phyloP scores from a whole-genome alignment of 2,797 vertebrate genomes.

The Scleropages formosus region DNA sequence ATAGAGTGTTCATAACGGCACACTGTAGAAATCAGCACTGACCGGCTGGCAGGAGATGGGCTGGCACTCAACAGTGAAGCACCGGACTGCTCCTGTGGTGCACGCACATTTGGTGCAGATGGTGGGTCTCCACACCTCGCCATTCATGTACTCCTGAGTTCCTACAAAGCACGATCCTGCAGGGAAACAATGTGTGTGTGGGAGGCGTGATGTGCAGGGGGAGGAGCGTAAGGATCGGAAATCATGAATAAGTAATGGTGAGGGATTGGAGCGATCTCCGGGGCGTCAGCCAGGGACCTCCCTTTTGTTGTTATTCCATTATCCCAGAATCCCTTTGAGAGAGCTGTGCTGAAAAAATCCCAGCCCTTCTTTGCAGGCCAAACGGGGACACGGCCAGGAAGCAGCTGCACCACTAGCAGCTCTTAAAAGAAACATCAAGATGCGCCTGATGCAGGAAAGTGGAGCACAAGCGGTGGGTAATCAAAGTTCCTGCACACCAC shows the following conservation, averaged over 20 bases:
- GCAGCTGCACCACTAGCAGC: not conserved
- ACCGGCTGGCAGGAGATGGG: conserved; percentile 80
- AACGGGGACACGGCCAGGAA: not conserved
- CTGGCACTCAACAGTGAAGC: conserved; percentile 77
- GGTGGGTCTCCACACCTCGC: conserved; percentile 74
- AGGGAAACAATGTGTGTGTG: conserved; percentile 37
- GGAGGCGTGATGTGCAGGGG: conserved; percentile 32
- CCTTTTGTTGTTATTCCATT: not conserved
- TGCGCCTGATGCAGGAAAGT: not conserved
- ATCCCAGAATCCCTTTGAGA: not conserved
- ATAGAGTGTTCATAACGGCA: too few species aligned
- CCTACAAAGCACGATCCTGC: conserved; percentile 80
- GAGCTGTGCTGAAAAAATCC: not conserved
- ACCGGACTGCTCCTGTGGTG: conserved; percentile 63
- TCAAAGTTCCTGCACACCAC: not conserved
- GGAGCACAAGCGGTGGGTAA: not conserved
- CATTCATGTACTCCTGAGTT: conserved; percentile 65
- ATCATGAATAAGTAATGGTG: not conserved
- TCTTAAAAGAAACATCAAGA: conserved; percentile 10
- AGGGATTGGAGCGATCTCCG: not conserved
- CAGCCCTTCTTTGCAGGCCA: not conserved
- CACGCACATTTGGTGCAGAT: conserved; percentile 82
- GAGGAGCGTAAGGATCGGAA: too few species aligned
- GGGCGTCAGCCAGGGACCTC: conserved; percentile 1
- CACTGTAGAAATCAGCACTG: conserved; percentile 30